These are phyloP conservation scores for human (Homo sapiens) DNA, from an alignment of 2,113 vertebrate genomes.

Conservation along the genomic window DNA sequence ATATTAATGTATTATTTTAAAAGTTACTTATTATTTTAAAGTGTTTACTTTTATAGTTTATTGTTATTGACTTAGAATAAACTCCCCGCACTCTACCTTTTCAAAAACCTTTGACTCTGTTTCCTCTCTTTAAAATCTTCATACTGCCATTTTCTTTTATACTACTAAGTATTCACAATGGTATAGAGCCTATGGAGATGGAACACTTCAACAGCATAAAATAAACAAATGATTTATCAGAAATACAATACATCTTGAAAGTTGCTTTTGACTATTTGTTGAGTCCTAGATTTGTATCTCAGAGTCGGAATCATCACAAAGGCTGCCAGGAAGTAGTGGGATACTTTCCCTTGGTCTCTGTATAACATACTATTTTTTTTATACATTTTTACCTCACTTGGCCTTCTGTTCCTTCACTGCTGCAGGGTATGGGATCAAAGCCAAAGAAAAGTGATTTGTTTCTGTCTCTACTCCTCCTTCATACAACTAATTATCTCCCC, in stretches of 20 bases:
- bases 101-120: neutral
- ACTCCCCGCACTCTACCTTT: neutral
- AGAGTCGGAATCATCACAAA: neutral
- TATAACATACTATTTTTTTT: neutral
- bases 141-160: neutral
- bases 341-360: neutral
- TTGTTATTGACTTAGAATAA: neutral
- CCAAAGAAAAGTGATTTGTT: constrained; percentile 44
- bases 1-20: neutral
- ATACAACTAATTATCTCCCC: constrained; percentile 31
- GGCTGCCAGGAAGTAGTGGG: neutral
- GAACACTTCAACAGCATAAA: neutral
- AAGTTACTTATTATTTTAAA: neutral
- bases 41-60: neutral
- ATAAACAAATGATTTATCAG: neutral
- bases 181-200: neutral
- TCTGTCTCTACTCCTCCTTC: neutral
- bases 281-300: neutral
- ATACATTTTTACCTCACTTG: neutral
- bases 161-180: neutral
- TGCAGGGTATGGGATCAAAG: neutral
- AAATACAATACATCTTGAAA: neutral
- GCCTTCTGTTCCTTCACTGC: neutral
- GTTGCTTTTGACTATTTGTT: neutral
- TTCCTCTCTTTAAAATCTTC: constrained; percentile 20